phyloP scores from a whole-genome alignment of 2,888 invertebrate genomes.

The Drosophila percnosoma region DNA sequence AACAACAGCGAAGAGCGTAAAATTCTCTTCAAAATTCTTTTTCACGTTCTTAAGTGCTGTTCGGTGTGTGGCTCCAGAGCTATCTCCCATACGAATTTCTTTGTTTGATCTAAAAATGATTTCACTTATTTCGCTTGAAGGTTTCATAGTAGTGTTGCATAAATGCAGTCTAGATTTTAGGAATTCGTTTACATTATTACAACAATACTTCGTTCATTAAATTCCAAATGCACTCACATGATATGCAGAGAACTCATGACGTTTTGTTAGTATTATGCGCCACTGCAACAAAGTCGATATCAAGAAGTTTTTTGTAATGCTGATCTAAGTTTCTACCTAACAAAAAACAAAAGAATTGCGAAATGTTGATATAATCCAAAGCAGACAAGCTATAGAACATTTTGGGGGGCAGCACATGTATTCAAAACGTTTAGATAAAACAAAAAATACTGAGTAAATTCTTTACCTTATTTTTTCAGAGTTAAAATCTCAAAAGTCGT shows the following conservation, averaged over 20 bases:
- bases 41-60: slow-evolving; percentile 18
- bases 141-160: not conserved
- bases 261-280: not conserved
- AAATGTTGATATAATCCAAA: not conserved
- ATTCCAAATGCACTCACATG: not conserved
- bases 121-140: not conserved
- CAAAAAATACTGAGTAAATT: not conserved
- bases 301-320: not conserved
- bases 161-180: not conserved
- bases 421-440: not conserved
- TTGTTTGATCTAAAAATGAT: slow-evolving; percentile 14
- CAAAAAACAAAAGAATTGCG: not conserved
- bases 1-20: slow-evolving; percentile 7
- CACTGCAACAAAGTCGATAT: not conserved
- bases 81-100: slow-evolving; percentile 1
- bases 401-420: not conserved
- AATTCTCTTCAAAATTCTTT: slow-evolving; percentile 32
- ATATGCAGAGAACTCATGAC: not conserved
- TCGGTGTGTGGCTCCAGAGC: not conserved
- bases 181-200: not conserved
- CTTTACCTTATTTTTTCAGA: not conserved
- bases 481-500: not conserved
- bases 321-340: not conserved
- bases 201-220: not conserved
- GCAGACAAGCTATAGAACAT: not conserved